Evolutionary conservation across 2,113 vertebrate genomes (phyloP).

Genomic region (Campylomormyrus tamandua): DNA sequence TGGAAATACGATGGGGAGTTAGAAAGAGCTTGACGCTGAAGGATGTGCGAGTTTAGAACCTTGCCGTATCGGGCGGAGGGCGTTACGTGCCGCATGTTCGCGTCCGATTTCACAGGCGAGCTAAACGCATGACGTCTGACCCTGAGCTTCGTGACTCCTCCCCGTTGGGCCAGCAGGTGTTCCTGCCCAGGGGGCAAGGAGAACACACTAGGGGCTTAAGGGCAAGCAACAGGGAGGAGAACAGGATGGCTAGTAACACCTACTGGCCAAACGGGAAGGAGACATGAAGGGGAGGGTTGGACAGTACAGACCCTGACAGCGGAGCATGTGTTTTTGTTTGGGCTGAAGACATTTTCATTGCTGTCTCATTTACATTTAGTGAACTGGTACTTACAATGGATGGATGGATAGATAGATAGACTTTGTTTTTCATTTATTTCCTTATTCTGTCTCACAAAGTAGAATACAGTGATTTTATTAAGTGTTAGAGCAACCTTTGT

Average conservation of each 20-base stretch:
- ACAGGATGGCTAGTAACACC: too few species aligned
- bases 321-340: background rate
- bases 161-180: too few species aligned
- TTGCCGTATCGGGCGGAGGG: background rate
- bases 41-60: background rate
- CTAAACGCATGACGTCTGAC: background rate
- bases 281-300: too few species aligned
- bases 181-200: too few species aligned
- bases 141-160: too few species aligned
- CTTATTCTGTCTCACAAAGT: background rate
- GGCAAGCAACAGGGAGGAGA: too few species aligned
- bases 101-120: background rate
- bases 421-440: background rate
- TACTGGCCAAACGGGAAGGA: too few species aligned
- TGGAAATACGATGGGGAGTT: background rate
- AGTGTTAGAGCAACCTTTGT: background rate
- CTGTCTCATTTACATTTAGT: background rate
- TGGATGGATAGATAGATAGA: background rate
- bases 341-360: background rate
- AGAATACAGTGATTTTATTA: background rate
- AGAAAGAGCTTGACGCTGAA: background rate
- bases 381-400: background rate
- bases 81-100: background rate
- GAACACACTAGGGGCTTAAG: too few species aligned
- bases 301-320: too few species aligned